phyloP scores from a whole-genome alignment of 1,140 invertebrate species.

The Glossosoma conforme region DNA sequence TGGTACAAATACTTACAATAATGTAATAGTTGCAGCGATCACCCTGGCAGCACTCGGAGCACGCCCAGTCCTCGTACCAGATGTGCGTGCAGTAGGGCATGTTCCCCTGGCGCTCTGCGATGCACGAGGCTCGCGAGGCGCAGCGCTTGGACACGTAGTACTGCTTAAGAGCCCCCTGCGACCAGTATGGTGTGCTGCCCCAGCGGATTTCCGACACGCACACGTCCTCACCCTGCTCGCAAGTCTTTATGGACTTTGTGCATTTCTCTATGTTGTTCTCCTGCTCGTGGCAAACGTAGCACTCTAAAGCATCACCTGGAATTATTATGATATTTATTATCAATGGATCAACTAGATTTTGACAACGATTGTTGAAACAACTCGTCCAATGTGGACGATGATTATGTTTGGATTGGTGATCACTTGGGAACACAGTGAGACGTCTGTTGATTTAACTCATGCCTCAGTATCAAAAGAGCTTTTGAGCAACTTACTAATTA shows the following conservation, averaged over 20 bases:
- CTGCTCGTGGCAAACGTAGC: conserved; percentile 91
- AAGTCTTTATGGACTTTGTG: conserved; percentile 85
- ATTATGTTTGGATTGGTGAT: too few species aligned
- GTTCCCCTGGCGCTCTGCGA: conserved; percentile 58
- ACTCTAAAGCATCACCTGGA: conserved; percentile 72
- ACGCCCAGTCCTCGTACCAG: conserved; percentile 97
- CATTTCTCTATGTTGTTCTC: conserved; percentile 93
- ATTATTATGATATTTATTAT: too few species aligned
- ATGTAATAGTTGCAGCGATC: conserved; percentile 96
- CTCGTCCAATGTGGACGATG: too few species aligned
- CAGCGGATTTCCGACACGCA: conserved; percentile 86
- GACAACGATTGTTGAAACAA: too few species aligned
- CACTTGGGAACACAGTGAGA: too few species aligned
- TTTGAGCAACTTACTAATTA: too few species aligned
- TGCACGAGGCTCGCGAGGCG: conserved; percentile 75
- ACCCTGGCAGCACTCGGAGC: conserved; percentile 94
- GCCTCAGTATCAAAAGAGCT: too few species aligned
- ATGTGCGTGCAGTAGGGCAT: conserved; percentile 86
- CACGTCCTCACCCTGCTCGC: conserved; percentile 78
- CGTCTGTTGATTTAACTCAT: too few species aligned
- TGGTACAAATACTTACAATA: conserved; percentile 91
- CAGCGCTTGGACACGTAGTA: conserved; percentile 92
- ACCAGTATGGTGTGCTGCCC: conserved; percentile 94
- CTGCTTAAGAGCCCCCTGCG: conserved; percentile 86
- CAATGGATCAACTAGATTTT: too few species aligned